phyloP scores from a whole-genome alignment of 1,140 invertebrate species.

The Ceratitis capitata region DNA sequence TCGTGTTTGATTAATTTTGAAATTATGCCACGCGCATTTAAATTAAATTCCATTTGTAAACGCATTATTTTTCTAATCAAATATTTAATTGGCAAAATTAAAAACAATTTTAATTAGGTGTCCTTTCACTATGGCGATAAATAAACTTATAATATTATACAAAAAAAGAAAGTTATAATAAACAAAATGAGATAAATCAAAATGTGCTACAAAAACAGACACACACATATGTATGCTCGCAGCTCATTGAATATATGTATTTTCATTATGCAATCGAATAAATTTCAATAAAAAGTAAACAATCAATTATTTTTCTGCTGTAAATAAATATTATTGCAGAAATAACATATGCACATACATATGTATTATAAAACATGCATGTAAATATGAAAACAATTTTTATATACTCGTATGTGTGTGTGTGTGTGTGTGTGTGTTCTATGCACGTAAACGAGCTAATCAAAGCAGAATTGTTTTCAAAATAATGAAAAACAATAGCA shows the following conservation, averaged over 20 bases:
- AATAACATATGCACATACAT: background rate
- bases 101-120: conserved; percentile 11
- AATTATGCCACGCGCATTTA: background rate
- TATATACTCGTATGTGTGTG: too few species aligned
- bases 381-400: background rate
- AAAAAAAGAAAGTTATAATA: background rate
- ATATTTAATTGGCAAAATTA: background rate
- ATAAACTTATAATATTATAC: background rate
- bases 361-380: background rate
- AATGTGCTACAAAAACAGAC: background rate
- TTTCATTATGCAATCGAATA: background rate
- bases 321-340: conserved; percentile 16
- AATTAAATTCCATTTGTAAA: background rate
- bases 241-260: too few species aligned
- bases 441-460: background rate
- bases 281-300: conserved; percentile 25
- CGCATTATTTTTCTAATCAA: background rate
- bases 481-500: background rate
- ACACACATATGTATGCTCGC: background rate
- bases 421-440: background rate
- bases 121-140: background rate
- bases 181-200: background rate
- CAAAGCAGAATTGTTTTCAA: conserved; percentile 1
- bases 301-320: background rate
- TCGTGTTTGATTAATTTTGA: background rate